Conservation (phyloP, 92 coral and sea anemone genomes). For the Actinostola sp. region DNA sequence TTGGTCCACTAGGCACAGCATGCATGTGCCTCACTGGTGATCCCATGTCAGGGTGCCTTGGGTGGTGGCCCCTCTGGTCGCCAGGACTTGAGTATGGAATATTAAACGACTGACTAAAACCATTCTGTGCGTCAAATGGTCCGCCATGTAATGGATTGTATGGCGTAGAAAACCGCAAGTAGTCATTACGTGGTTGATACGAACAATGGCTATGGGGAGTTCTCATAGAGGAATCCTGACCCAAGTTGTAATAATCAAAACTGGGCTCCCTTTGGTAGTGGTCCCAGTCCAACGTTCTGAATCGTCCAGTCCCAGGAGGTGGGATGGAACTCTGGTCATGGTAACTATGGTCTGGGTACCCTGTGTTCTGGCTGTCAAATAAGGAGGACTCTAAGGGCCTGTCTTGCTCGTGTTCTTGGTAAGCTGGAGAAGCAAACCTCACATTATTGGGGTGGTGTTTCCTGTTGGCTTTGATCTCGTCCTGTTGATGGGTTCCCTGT, state of each 20-base stretch:
- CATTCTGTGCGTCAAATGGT: constrained; percentile 24
- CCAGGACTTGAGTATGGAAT: constrained; percentile 22
- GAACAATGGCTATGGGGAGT: constrained; percentile 22
- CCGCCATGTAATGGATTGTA: constrained; percentile 36
- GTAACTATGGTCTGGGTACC: constrained; percentile 12
- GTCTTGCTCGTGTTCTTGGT: constrained; percentile 7
- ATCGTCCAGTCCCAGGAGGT: constrained; percentile 5
- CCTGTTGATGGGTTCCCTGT: constrained; percentile 1
- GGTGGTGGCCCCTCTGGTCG: neutral
- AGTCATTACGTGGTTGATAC: constrained; percentile 10
- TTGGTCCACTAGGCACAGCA: neutral
- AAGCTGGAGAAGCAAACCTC: constrained; percentile 20
- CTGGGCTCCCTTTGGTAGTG: constrained; percentile 37
- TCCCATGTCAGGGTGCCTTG: constrained; percentile 11
- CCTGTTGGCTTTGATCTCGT: neutral
- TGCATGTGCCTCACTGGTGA: constrained; percentile 27
- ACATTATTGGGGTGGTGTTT: constrained; percentile 12
- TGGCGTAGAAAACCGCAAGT: constrained; percentile 36
- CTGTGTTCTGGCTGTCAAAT: constrained; percentile 19
- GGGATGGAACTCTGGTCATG: constrained; percentile 21
- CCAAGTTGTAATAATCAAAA: constrained; percentile 15
- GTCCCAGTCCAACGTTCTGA: constrained; percentile 33
- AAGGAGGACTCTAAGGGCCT: neutral
- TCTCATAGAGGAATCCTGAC: constrained; percentile 27
- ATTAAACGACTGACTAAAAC: constrained; percentile 29